Evolutionary conservation across 2,113 vertebrate genomes (phyloP).

Genomic region (Pithys albifrons): DNA sequence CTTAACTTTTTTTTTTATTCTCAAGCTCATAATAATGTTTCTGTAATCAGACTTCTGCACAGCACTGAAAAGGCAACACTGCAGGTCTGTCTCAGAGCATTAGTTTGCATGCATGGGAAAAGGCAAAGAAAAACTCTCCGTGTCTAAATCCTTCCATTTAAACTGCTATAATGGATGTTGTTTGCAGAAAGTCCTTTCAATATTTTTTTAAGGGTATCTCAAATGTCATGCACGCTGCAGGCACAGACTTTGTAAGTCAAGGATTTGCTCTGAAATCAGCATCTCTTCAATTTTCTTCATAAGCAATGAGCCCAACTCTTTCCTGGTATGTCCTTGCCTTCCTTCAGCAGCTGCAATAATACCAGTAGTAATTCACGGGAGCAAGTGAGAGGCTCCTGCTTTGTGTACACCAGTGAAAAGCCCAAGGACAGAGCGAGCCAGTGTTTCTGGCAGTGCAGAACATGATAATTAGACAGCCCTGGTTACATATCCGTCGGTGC

Average conservation of each 20-base stretch:
- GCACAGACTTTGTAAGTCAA: neutral
- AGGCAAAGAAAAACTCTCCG: neutral
- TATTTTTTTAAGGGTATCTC: neutral
- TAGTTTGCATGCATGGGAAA: neutral
- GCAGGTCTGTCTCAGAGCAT: neutral
- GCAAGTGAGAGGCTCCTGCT: neutral
- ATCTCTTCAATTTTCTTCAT: neutral
- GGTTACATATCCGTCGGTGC: neutral
- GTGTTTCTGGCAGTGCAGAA: neutral
- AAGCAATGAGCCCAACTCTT: neutral
- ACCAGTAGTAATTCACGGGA: neutral
- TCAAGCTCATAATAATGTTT: neutral
- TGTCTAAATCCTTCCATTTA: neutral
- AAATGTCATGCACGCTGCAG: neutral
- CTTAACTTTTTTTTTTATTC: neutral
- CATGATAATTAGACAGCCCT: constrained; percentile 17
- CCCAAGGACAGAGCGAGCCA: neutral
- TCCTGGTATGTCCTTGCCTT: neutral
- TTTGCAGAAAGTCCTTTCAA: neutral
- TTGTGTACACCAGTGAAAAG: neutral
- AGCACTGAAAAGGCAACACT: neutral
- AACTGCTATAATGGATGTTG: neutral
- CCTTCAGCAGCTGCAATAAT: neutral
- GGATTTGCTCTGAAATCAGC: neutral
- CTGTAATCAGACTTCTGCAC: neutral